These are phyloP conservation scores for Hermatobates lingyangjiaoensis DNA, from an alignment of 1,140 invertebrate species.

Conservation along the genomic window DNA sequence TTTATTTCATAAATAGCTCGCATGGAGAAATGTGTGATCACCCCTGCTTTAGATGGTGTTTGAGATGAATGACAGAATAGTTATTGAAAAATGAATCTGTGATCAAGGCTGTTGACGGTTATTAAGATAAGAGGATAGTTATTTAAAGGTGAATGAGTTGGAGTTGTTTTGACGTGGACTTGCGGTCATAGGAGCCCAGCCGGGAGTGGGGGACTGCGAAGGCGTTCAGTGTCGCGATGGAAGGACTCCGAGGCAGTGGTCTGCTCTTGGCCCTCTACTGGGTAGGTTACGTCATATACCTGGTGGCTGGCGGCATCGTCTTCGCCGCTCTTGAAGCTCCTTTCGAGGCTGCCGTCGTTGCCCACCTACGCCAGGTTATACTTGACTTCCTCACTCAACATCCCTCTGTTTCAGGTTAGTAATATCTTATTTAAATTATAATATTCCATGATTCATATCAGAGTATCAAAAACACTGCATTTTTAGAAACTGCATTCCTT, in stretches of 20 bases:
- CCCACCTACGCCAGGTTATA: constrained; percentile 30
- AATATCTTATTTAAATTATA: too few relatives aligned
- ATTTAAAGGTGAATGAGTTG: not conserved
- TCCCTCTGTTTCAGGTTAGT: constrained; percentile 32
- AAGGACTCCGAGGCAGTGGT: constrained; percentile 27
- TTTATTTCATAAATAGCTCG: too few relatives aligned
- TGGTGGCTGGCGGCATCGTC: constrained; percentile 50
- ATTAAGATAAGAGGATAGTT: not conserved
- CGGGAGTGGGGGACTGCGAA: not conserved
- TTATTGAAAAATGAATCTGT: too few relatives aligned
- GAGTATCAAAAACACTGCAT: too few relatives aligned
- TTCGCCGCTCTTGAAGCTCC: constrained; percentile 58
- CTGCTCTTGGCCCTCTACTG: constrained; percentile 31
- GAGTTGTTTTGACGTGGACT: not conserved
- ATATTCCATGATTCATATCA: too few relatives aligned
- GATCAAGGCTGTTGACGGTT: too few relatives aligned
- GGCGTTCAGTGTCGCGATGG: constrained; percentile 9
- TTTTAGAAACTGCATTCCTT: too few relatives aligned
- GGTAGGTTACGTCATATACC: constrained; percentile 47
- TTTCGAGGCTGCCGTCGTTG: constrained; percentile 34
- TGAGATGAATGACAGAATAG: too few relatives aligned
- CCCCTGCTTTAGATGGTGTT: too few relatives aligned
- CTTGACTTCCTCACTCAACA: constrained; percentile 33
- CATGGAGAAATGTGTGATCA: too few relatives aligned
- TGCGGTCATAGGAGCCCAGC: too few relatives aligned